Evolutionary conservation across 2,888 invertebrate genomes (phyloP), one percentile per base, ranked within the genome.

Genomic region (Lasioglossum vierecki): DNA sequence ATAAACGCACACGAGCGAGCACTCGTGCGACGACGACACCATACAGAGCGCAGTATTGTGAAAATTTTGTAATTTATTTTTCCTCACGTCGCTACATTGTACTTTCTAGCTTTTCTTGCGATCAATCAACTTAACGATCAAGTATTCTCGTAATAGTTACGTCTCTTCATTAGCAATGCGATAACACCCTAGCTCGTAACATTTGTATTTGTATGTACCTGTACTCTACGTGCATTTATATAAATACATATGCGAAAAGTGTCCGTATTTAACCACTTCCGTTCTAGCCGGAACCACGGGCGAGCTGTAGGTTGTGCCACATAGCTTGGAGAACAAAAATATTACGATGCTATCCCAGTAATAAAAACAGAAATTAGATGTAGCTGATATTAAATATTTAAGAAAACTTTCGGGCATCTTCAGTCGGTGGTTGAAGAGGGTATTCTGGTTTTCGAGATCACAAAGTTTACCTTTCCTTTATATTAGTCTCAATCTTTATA

Each of bases 181-280:
- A 91, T 92, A 90, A 91, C 73, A 90, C 84, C 90, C 90, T 94
- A 93, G 93, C 87, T 93, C 90, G 89, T 94, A 94, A 94, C 93
- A 94, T 94, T 93, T 93, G 92, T 94, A 93, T 93, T 93, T 93
- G 93, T 93, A 92, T 92, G 91, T 87, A 92, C 89, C 93, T 94
- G 93, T 95, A 94, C 92, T 93, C 92, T 93, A 93, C 92, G 93
- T 94, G 93, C 94, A 95, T 95, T 95, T 95, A 95, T 94, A 94
- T 93, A 93, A 94, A 94, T 93, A 93, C 92, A 94, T 92, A 92
- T 92, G 93, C 93, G 91, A 93, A 92, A 93, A 87, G 82, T 87
- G 88, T 87, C 84, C 85, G 83, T 87, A 83, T 79, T 70, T 80
- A 70, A 44, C 46, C 75, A 76, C 66, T 72, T 44, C 49, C 35